phyloP scores from a whole-genome alignment of 2,113 vertebrate genomes.

The Vireo altiloquus region DNA sequence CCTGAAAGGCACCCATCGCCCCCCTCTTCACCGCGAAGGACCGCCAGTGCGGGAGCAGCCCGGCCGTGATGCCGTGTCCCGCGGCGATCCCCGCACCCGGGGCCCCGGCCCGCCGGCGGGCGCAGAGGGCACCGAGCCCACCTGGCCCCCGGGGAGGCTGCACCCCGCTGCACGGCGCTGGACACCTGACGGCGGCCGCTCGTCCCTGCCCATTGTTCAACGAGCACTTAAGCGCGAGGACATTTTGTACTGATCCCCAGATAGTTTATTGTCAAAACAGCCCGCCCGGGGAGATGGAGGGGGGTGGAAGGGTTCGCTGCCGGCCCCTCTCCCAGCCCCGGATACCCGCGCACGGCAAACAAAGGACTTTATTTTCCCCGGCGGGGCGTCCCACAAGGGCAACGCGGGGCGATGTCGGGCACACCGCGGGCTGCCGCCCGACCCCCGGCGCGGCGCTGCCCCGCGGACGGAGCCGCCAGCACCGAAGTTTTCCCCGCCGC shows the following conservation, averaged over 20 bases:
- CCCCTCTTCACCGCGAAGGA: neutral
- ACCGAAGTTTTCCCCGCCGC: neutral
- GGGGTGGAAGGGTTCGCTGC: neutral
- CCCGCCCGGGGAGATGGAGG: neutral
- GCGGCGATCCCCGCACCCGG: neutral
- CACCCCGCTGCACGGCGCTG: neutral
- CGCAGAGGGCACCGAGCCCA: neutral
- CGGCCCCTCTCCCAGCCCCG: neutral
- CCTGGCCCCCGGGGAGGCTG: neutral
- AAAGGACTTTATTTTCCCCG: neutral
- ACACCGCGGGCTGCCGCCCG: neutral
- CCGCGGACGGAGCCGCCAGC: neutral
- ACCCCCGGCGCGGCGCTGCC: neutral
- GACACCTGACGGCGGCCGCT: neutral
- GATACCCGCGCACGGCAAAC: neutral
- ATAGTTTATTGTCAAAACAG: slow-evolving; percentile 37
- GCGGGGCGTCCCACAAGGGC: neutral
- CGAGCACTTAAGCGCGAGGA: neutral
- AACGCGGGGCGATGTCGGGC: neutral
- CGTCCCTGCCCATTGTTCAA: slow-evolving; percentile 17
- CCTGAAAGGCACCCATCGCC: neutral
- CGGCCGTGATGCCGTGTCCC: neutral
- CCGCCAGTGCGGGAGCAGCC: neutral
- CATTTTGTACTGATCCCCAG: neutral
- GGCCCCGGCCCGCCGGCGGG: neutral